Conservation (phyloP, 2,888 invertebrate species). For the Lingula anatina region DNA sequence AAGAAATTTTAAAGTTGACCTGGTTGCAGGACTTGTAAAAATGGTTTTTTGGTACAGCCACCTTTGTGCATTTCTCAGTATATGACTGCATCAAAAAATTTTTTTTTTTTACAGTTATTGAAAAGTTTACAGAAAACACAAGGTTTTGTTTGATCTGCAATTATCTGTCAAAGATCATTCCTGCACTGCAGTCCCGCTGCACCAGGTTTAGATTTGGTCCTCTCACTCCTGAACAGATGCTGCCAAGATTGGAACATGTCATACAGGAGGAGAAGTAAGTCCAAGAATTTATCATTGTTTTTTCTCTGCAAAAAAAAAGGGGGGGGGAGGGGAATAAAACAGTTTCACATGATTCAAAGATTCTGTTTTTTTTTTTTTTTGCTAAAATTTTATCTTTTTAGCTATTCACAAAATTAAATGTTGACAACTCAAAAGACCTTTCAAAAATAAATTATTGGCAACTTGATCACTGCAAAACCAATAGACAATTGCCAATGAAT, state of each 20-base stretch:
- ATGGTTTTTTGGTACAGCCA: no score
- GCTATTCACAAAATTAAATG: no score
- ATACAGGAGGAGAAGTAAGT: constrained; percentile 56
- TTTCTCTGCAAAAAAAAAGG: background rate
- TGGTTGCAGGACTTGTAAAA: background rate
- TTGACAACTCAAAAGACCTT: no score
- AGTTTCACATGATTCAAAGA: background rate
- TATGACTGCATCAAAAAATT: background rate
- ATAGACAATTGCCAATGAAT: no score
- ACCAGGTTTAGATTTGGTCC: constrained; percentile 95
- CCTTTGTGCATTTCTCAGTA: no score
- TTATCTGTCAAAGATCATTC: constrained; percentile 96
- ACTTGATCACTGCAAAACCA: no score
- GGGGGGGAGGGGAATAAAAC: background rate
- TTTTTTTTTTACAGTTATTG: constrained; percentile 71
- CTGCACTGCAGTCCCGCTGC: constrained; percentile 95
- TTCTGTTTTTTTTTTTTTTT: background rate
- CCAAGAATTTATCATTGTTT: no score
- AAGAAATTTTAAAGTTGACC: background rate
- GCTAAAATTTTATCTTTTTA: background rate
- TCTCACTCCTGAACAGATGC: constrained; percentile 75
- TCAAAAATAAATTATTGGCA: no score
- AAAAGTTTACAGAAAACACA: constrained; percentile 98
- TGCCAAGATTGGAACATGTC: constrained; percentile 82
- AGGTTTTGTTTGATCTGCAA: constrained; percentile 99